A percentile compares a stretch with the other conserved stretches of the same genome.
These are phyloP conservation scores for Strigamia transsilvanica DNA, from an alignment of 2,888 invertebrate species.

Conservation along the genomic window DNA sequence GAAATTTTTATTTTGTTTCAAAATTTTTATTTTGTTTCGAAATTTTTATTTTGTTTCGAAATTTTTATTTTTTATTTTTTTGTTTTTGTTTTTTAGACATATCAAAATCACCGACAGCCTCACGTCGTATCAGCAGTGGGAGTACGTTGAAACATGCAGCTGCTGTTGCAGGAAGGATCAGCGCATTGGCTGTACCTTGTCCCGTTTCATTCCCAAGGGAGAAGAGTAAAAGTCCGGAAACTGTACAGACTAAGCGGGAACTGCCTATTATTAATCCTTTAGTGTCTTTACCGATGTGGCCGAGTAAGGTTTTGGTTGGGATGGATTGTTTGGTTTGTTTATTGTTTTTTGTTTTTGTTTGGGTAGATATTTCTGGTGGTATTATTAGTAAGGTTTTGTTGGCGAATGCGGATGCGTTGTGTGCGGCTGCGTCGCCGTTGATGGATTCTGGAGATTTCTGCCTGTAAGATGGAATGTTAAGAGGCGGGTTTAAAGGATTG, in stretches of 20 bases:
- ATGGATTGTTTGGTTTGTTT: neutral
- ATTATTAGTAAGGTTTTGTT: slow-evolving; percentile 94
- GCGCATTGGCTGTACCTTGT: slow-evolving; percentile 54
- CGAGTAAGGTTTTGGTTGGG: slow-evolving; percentile 69
- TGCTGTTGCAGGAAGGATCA: slow-evolving; percentile 54
- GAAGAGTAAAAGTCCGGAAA: slow-evolving; percentile 55
- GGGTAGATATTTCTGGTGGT: slow-evolving; percentile 67
- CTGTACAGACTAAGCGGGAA: slow-evolving; percentile 55
- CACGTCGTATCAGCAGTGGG: slow-evolving; percentile 88
- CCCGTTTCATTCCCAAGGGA: slow-evolving; percentile 52
- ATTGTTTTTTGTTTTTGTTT: slow-evolving; percentile 47
- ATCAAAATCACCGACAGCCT: slow-evolving; percentile 70
- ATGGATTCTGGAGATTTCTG: slow-evolving; percentile 92
- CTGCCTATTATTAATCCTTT: slow-evolving; percentile 90
- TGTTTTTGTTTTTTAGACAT: slow-evolving; percentile 41
- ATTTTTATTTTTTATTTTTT: no score
- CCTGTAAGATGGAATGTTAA: slow-evolving; percentile 66
- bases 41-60: no score
- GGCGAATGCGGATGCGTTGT: slow-evolving; percentile 94
- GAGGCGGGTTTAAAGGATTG: no score
- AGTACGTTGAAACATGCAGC: slow-evolving; percentile 78
- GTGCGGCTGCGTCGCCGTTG: slow-evolving; percentile 93
- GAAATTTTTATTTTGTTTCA: no score
- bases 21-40: no score
- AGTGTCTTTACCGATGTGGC: slow-evolving; percentile 87